Evolutionary conservation across 2,113 vertebrate genomes (phyloP).

Genomic region (Grus americana): DNA sequence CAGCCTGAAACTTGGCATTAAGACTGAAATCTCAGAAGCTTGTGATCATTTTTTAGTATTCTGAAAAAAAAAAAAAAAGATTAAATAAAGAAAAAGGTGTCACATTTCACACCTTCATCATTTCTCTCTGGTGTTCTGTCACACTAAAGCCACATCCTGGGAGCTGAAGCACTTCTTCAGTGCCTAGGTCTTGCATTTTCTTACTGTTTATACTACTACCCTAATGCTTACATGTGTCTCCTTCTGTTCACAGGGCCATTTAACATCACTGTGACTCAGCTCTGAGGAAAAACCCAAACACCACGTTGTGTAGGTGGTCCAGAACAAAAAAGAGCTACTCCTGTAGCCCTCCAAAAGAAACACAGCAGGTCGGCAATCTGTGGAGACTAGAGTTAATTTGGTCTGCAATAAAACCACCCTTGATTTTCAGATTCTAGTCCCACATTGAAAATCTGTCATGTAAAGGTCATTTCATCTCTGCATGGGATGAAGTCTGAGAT

Average conservation of each 20-base stretch:
- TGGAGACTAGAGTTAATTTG: not conserved
- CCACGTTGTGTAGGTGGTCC: too few relatives aligned
- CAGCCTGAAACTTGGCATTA: not conserved
- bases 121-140: not conserved
- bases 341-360: not conserved
- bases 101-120: not conserved
- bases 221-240: not conserved
- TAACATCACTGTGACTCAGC: not conserved
- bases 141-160: not conserved
- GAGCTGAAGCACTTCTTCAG: not conserved
- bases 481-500: not conserved
- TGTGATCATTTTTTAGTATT: not conserved
- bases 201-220: not conserved
- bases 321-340: not conserved
- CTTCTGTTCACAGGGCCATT: fast-evolving
- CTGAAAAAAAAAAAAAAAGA: not conserved
- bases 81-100: too few relatives aligned
- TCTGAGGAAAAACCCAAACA: not conserved
- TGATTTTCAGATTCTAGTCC: not conserved
- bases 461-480: not conserved
- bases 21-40: not conserved
- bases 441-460: not conserved
- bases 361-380: not conserved
- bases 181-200: not conserved
- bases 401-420: fast-evolving